Evolutionary conservation across 2,113 vertebrate genomes (phyloP).

Genomic region (Glaucidium brasilianum): DNA sequence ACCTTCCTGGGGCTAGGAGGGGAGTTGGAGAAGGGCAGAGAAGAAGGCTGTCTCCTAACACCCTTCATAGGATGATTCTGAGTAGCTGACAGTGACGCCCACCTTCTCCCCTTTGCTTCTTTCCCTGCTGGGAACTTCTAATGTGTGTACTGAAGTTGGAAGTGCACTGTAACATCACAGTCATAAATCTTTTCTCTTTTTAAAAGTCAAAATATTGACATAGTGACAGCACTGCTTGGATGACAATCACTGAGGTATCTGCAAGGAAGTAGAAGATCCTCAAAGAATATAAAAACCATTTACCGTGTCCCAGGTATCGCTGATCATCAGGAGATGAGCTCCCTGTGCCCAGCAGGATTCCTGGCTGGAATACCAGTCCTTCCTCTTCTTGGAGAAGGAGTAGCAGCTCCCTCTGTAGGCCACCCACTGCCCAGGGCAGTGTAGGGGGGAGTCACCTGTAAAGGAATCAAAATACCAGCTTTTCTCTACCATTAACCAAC

Average conservation of each 20-base stretch:
- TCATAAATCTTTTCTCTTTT: neutral
- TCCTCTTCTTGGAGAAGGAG: slow-evolving; percentile 43
- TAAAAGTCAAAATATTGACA: neutral
- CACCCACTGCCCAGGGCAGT: slow-evolving; percentile 53
- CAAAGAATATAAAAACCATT: neutral
- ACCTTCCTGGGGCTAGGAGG: neutral
- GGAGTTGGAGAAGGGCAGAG: neutral
- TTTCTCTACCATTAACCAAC: neutral
- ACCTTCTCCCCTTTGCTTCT: neutral
- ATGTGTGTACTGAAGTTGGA: neutral
- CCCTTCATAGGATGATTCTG: neutral
- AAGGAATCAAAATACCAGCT: neutral
- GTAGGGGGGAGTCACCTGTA: neutral
- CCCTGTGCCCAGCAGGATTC: slow-evolving; percentile 24
- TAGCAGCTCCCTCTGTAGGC: slow-evolving; percentile 59
- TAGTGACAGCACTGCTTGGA: neutral
- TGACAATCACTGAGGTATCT: neutral
- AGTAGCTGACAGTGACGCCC: neutral
- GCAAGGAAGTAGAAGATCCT: neutral
- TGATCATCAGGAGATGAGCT: slow-evolving; percentile 47
- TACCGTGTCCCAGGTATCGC: neutral
- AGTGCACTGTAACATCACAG: neutral
- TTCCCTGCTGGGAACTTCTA: neutral
- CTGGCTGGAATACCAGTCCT: slow-evolving; percentile 56
- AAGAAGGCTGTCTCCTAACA: neutral